Evolutionary conservation across 2,797 vertebrate genomes (phyloP).

Genomic region (Sebastes minor): DNA sequence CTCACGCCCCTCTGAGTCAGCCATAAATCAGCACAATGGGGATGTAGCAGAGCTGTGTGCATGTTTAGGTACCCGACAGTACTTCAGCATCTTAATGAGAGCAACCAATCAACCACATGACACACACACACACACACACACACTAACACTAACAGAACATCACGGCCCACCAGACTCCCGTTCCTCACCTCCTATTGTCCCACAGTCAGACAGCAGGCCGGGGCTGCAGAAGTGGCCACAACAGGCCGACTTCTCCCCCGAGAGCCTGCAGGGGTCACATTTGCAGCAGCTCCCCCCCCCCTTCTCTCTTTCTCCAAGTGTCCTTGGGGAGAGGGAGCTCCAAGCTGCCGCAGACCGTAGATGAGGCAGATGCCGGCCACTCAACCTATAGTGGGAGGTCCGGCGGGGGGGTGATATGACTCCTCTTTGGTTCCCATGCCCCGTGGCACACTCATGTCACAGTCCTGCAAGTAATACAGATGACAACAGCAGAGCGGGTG

Average conservation of each 20-base stretch:
- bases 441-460: slow-evolving; percentile 77
- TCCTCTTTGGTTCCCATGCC: slow-evolving; percentile 81
- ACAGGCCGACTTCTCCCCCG: slow-evolving; percentile 67
- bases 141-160: neutral
- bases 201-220: slow-evolving; percentile 67
- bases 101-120: slow-evolving; percentile 58
- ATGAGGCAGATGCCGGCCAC: slow-evolving; percentile 74
- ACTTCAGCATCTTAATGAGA: slow-evolving; percentile 58
- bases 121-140: slow-evolving; percentile 18
- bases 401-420: slow-evolving; percentile 44
- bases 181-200: slow-evolving; percentile 62
- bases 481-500: slow-evolving; percentile 57
- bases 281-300: slow-evolving; percentile 32
- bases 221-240: slow-evolving; percentile 48
- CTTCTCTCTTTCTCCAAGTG: slow-evolving; percentile 24
- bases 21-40: slow-evolving; percentile 25
- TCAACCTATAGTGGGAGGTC: slow-evolving; percentile 57
- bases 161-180: slow-evolving; percentile 44
- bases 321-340: slow-evolving; percentile 67
- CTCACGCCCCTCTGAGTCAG: slow-evolving; percentile 1
- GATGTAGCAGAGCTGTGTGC: neutral
- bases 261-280: slow-evolving; percentile 58
- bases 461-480: slow-evolving; percentile 65
- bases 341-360: slow-evolving; percentile 62
- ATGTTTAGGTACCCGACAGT: slow-evolving; percentile 13